Base-by-base conservation (phyloP, 2,797 vertebrate genomes). In the Gallinago solitaria region DNA sequence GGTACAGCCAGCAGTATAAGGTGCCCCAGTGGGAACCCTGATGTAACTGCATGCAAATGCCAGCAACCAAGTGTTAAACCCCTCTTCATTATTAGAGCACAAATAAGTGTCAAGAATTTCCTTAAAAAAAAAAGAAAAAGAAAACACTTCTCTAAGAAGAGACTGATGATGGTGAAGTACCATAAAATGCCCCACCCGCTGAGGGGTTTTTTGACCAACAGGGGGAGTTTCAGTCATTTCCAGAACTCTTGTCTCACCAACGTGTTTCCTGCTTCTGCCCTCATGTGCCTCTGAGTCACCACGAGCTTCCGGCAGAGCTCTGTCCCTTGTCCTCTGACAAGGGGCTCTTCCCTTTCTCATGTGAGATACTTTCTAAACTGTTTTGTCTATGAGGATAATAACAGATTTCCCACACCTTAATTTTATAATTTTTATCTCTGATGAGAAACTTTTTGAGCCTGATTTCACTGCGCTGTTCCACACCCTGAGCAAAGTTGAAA, bases 51-150 rank as follows among this genome's bases (percentile, higher is more conserved):
- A 6, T 14, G 24, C 33, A 87, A 60, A 87, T 27, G 7, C 35
- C 15, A 54, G 23, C 37, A 25, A 30, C 28, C 80, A 75, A 68
- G 80, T 17, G 10, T 69, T 50, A 18, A 84, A 27, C 20, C 6
- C 12, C 81, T 17, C 67, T 61, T 56, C n/a, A 37, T 16, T 64
- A 92, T 24, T 77, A 86, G 23, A 47, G 32, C 10, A 83, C 21
- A 78, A 87, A 81, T 8, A 94, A 95, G 97, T 90, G 93, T 93
- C 93, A 97, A 63, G 95, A 96, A 81, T 96, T 97, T 96, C 97
- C 97, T 96, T 4, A 68, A 56, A 77, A 53, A 11, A 35, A 88
- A 18, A 3, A 16, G 6, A 30, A 4, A 75, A 39, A 45, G 1
- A 25, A 56, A 48, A 48, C 24, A 35, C 33, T 83, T 73, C 32